Conservation (phyloP, 2,113 vertebrate species). For the Vanacampus margaritifer region DNA sequence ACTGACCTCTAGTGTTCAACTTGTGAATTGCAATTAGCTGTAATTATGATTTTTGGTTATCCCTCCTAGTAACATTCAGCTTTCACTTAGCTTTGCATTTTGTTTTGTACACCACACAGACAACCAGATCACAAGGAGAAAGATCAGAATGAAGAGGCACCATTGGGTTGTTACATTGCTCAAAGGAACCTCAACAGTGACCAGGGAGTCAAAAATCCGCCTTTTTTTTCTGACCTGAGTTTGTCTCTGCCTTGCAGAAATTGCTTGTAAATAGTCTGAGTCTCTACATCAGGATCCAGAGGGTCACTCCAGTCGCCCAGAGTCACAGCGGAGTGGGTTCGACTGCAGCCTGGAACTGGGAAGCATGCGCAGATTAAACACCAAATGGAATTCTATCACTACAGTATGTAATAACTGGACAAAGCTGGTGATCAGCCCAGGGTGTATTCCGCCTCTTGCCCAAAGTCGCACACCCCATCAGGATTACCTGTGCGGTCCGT, state of each 20-base stretch:
- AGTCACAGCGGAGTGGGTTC: slow-evolving; percentile 83
- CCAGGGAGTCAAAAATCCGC: no score
- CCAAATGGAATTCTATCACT: background rate
- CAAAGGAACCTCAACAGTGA: no score
- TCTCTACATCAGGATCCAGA: slow-evolving; percentile 79
- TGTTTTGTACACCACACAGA: background rate
- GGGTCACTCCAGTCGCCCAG: slow-evolving; percentile 88
- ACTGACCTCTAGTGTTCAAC: slow-evolving; percentile 61
- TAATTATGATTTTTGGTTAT: background rate
- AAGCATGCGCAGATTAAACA: slow-evolving; percentile 1
- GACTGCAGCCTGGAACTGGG: slow-evolving; percentile 82
- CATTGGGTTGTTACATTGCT: no score
- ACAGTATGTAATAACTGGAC: no score
- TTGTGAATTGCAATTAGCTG: slow-evolving; percentile 32
- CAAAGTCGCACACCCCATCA: background rate
- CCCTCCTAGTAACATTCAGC: background rate
- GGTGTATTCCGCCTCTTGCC: no score
- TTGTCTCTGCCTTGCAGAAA: slow-evolving; percentile 77
- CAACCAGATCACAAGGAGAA: no score
- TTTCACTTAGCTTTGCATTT: background rate
- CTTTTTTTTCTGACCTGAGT: slow-evolving; percentile 67
- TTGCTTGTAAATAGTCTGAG: slow-evolving; percentile 84
- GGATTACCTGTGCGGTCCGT: slow-evolving; percentile 71
- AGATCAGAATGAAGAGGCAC: no score
- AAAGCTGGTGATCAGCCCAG: no score